Conservation (phyloP, 2,888 invertebrate species). For the Sclerodermus sp. region DNA sequence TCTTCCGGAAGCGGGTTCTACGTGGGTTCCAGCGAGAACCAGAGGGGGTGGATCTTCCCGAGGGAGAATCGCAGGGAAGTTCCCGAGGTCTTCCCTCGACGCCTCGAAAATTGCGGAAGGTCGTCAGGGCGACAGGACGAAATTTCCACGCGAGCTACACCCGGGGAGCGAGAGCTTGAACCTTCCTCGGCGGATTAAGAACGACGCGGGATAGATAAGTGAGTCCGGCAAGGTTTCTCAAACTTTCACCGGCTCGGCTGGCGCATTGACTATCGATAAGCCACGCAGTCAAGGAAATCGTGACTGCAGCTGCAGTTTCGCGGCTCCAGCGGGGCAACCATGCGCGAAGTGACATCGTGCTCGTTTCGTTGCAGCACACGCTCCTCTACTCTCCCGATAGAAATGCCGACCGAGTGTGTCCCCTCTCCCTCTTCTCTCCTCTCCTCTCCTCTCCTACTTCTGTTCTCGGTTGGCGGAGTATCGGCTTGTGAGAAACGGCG, state of each 20-base stretch:
- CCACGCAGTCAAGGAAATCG: constrained; percentile 33
- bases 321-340: constrained; percentile 36
- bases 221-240: constrained; percentile 40
- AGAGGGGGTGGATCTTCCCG: too few relatives aligned
- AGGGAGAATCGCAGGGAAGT: too few relatives aligned
- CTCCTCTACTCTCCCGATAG: background rate
- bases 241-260: constrained; percentile 49
- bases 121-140: too few relatives aligned
- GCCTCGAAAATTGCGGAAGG: too few relatives aligned
- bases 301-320: constrained; percentile 19
- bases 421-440: too few relatives aligned
- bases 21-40: too few relatives aligned
- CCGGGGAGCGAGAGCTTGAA: background rate
- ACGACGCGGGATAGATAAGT: background rate
- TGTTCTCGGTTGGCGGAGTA: too few relatives aligned
- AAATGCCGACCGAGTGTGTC: too few relatives aligned
- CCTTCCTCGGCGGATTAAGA: background rate
- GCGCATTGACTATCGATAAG: constrained; percentile 31
- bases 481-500: background rate
- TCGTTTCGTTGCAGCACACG: constrained; percentile 14
- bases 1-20: too few relatives aligned
- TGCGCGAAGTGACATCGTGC: constrained; percentile 44
- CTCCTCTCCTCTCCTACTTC: too few relatives aligned
- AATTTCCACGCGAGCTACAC: too few relatives aligned
- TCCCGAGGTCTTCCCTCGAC: too few relatives aligned